Evolutionary conservation across 2,888 invertebrate genomes (phyloP), one percentile per base, ranked within the genome.

Genomic region (Pseudoips prasinana): DNA sequence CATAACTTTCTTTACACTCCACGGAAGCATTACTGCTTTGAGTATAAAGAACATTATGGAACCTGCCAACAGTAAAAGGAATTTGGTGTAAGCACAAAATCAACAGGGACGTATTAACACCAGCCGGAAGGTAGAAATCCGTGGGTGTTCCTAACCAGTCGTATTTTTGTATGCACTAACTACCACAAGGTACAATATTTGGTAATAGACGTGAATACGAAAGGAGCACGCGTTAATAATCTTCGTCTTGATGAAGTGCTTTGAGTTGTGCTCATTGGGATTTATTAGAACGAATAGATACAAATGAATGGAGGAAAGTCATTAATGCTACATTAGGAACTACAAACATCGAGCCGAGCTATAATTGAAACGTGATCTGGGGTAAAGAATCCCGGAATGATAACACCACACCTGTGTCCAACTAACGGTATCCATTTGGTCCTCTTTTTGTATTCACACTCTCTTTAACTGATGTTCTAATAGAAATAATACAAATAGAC

Each of bases 71-170:
- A 50, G 61, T 56, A 59, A 60, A 53, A 57, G 51, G 48, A 66
- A 63, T 51, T 70, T 74, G 73, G 69, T 60, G 58, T 59, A 70
- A 56, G 58, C 57, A 77, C 72, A 75, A 78, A 82, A 80, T 73
- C 80, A 82, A 85, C 81, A 82, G 74, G 73, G 73, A 75, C 75
- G 70, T 78, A 85, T 85, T 84, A 85, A 78, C 82, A 80, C 79
- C 68, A 67, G 66, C 70, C 77, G 73, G 75, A 76, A 73, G 73
- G 67, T 75, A 63, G 72, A 74, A 63, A 73, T 57, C 72, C 73
- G 86, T 86, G 86, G 87, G 87, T 87, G 87, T 84, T 86, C 87
- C 56, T 73, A 77, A 77, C 72, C 73, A 77, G 73, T 73, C 62
- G 63, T 70, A 71, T 67, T 78, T 71, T 73, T 72, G 69, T 75